Percentiles rank a stretch among this genome's conserved stretches.
Conservation (phyloP, 2,888 invertebrate genomes). For the Pelosia muscerda region DNA sequence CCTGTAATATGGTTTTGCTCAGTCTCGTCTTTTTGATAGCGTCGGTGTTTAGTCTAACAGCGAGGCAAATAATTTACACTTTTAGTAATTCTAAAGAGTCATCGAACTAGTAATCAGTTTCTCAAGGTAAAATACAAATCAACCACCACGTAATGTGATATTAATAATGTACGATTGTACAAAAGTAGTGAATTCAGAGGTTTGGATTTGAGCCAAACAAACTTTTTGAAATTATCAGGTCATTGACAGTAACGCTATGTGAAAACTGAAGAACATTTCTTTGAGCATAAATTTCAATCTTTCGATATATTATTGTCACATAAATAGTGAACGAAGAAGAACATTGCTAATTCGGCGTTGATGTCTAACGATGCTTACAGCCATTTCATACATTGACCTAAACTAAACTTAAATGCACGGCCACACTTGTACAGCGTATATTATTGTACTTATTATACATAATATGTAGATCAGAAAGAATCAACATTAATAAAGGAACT, state of each 20-base stretch:
- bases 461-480: too few species aligned
- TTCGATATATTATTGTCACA: conserved; percentile 18
- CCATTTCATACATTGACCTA: conserved; percentile 23
- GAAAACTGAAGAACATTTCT: conserved; percentile 15
- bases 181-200: conserved; percentile 26
- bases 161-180: conserved; percentile 7
- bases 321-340: conserved; percentile 13
- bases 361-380: conserved; percentile 22
- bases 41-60: not conserved
- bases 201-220: conserved; percentile 42
- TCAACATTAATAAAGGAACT: too few species aligned
- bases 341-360: conserved; percentile 13
- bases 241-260: conserved; percentile 25
- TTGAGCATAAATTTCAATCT: conserved; percentile 13
- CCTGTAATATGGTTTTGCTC: too few species aligned
- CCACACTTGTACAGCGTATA: not conserved
- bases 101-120: conserved; percentile 13
- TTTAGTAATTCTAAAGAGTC: not conserved
- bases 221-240: conserved; percentile 21
- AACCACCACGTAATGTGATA: conserved; percentile 10
- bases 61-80: conserved; percentile 3
- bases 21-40: too few species aligned
- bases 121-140: conserved; percentile 12
- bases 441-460: not conserved
- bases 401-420: conserved; percentile 15